Percentiles rank a stretch among this genome's conserved stretches.
These are phyloP conservation scores for Triops longicaudatus DNA, from an alignment of 1,140 invertebrate species.

Conservation along the genomic window DNA sequence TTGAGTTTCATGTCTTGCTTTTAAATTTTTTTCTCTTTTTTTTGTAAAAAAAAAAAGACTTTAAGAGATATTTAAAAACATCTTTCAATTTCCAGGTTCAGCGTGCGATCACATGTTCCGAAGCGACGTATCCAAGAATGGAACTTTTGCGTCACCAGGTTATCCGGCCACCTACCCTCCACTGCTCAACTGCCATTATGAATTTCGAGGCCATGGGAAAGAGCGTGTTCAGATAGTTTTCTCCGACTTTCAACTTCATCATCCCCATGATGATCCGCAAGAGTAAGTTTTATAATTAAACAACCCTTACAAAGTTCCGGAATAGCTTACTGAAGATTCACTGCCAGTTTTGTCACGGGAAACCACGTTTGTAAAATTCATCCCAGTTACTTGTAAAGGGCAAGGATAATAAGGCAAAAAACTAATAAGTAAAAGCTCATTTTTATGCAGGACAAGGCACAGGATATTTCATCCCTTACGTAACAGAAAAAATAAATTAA, in stretches of 20 bases:
- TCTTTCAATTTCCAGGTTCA: constrained; percentile 62
- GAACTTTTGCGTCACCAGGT: constrained; percentile 64
- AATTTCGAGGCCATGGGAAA: constrained; percentile 70
- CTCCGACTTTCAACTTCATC: constrained; percentile 59
- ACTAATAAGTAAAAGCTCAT: too few relatives aligned
- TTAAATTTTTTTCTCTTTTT: constrained; percentile 24
- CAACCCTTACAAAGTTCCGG: not conserved
- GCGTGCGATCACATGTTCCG: constrained; percentile 66
- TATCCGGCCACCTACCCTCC: constrained; percentile 64
- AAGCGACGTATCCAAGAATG: constrained; percentile 70
- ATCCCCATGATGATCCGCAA: constrained; percentile 47
- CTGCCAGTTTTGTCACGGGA: too few relatives aligned
- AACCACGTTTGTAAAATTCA: too few relatives aligned
- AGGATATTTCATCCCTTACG: too few relatives aligned
- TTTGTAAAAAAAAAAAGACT: constrained; percentile 36
- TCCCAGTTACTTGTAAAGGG: too few relatives aligned
- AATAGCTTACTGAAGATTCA: too few relatives aligned
- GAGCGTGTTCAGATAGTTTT: constrained; percentile 62
- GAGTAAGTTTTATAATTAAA: constrained; percentile 47
- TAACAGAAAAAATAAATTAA: too few relatives aligned
- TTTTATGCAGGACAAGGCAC: too few relatives aligned
- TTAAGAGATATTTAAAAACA: too few relatives aligned
- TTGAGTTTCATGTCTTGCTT: not conserved
- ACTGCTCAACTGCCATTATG: constrained; percentile 67
- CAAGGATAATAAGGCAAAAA: too few relatives aligned